Percentiles rank a stretch among this genome's conserved stretches.
These are phyloP conservation scores for Myanophis thanlyinensis DNA, from an alignment of 2,113 vertebrate genomes.

Conservation along the genomic window DNA sequence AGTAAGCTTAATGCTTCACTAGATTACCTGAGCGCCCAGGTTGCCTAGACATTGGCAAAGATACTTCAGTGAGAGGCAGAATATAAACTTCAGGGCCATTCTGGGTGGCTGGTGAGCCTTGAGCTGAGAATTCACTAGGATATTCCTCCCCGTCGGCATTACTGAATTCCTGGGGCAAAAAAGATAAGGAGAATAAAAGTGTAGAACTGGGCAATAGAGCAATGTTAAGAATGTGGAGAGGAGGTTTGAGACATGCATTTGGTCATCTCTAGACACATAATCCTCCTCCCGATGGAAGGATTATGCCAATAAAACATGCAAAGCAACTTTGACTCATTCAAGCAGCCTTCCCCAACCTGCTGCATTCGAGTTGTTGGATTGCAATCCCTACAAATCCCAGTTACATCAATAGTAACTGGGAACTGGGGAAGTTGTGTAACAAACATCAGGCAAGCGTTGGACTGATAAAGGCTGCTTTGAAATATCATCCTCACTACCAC, in stretches of 20 bases:
- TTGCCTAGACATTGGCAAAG: constrained; percentile 88
- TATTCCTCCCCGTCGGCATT: constrained; percentile 88
- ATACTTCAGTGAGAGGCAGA: constrained; percentile 90
- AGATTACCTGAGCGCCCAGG: constrained; percentile 86
- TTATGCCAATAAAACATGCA: neutral
- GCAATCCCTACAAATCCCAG: neutral
- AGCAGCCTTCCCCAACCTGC: neutral
- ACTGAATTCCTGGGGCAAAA: constrained; percentile 84
- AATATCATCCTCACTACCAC: neutral
- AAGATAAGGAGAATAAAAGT: neutral
- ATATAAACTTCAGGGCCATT: constrained; percentile 90
- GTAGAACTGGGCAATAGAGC: neutral
- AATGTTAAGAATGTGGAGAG: neutral
- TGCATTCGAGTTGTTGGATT: neutral
- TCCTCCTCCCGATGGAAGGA: neutral
- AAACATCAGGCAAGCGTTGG: neutral
- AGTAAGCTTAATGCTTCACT: neutral
- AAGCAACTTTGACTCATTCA: neutral
- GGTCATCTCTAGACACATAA: neutral
- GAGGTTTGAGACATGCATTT: neutral
- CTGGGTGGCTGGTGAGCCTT: constrained; percentile 81
- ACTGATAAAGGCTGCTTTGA: neutral
- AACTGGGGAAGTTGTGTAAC: neutral
- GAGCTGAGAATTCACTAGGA: constrained; percentile 77
- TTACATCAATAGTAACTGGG: neutral